Evolutionary conservation across 2,113 vertebrate genomes (phyloP).

Genomic region (Myanophis thanlyinensis): DNA sequence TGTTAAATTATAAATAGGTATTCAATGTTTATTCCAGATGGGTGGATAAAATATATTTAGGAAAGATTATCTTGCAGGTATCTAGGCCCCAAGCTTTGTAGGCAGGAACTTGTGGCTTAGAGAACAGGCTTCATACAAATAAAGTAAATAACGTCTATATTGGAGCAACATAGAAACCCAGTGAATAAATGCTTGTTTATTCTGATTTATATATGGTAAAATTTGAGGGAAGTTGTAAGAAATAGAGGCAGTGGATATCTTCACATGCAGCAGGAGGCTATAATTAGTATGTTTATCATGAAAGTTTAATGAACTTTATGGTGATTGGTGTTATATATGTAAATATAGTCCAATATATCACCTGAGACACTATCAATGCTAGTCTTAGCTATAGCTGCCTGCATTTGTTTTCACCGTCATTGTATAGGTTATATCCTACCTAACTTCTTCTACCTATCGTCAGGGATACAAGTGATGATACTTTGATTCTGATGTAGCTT

Average conservation of each 20-base stretch:
- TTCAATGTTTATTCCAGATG: not conserved
- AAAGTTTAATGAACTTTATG: not conserved
- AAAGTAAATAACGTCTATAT: not conserved
- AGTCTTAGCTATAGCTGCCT: not conserved
- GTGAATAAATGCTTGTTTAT: not conserved
- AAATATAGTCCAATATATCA: not conserved
- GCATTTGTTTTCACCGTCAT: not conserved
- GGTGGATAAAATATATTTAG: not conserved
- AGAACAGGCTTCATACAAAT: not conserved
- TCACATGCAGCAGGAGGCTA: not conserved
- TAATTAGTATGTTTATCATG: not conserved
- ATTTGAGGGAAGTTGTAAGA: not conserved
- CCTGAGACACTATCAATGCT: not conserved
- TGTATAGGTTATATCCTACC: not conserved
- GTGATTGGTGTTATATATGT: not conserved
- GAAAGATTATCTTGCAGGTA: not conserved
- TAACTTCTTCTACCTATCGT: not conserved
- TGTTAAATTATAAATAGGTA: not conserved
- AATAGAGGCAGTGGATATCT: not conserved
- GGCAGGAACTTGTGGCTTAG: not conserved
- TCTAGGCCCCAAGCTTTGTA: not conserved
- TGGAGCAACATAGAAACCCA: not conserved
- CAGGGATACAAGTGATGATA: not conserved
- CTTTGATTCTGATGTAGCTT: not conserved
- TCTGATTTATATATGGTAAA: not conserved